Percentiles rank a stretch among this genome's conserved stretches.
Conservation (phyloP, 2,113 vertebrate species). For the Furnarius figulus region DNA sequence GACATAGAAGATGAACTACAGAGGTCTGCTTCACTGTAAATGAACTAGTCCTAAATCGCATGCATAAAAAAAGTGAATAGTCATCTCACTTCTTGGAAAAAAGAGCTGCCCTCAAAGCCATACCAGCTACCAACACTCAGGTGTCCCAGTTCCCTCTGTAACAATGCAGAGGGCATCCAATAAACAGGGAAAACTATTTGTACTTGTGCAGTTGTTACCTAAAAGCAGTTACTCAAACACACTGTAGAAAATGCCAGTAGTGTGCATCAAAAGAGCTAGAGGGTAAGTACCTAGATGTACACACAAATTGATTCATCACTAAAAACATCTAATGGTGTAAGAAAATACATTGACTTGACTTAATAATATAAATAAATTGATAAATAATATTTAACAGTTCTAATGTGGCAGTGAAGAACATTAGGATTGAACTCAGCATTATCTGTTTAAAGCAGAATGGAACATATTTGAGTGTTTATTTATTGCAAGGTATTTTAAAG, state of each 20-base stretch:
- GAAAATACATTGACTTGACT: background rate
- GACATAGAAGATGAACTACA: background rate
- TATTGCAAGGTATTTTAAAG: background rate
- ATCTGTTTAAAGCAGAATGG: background rate
- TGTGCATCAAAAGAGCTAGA: rapidly evolving
- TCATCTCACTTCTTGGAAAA: background rate
- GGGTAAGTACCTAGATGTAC: background rate
- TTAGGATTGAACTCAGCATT: background rate
- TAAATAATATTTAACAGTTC: background rate
- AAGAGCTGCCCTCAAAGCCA: background rate
- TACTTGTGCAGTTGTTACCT: background rate
- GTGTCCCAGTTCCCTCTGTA: background rate
- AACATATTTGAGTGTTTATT: background rate
- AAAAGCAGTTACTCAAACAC: background rate
- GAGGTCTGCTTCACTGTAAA: background rate
- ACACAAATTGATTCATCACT: background rate
- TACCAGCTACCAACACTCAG: background rate
- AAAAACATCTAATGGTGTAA: background rate
- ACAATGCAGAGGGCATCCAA: background rate
- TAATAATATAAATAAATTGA: too few species aligned
- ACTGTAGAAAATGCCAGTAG: background rate
- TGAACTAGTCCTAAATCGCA: background rate
- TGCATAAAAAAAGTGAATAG: background rate
- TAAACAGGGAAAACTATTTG: background rate
- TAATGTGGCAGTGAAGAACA: background rate